phyloP scores from a whole-genome alignment of 2,797 vertebrate species.

The Sebastes baramenuke region DNA sequence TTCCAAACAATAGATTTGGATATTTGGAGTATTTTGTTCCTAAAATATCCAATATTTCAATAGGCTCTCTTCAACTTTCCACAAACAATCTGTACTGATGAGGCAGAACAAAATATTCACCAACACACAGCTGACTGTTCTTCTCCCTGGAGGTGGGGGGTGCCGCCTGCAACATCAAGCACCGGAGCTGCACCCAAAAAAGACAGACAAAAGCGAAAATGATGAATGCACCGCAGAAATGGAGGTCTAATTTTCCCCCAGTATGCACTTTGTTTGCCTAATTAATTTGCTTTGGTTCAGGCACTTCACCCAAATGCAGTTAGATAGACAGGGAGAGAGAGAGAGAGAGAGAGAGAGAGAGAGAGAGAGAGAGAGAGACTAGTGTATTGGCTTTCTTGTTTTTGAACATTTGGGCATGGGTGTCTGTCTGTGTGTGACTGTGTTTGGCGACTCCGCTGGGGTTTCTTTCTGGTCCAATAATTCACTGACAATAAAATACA shows the following conservation, averaged over 20 bases:
- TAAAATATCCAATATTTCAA: constrained; percentile 33
- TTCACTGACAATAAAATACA: constrained; percentile 37
- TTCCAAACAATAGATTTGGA: constrained; percentile 10
- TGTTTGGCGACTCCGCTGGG: constrained; percentile 1
- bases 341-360: neutral
- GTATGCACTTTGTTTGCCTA: constrained; percentile 75
- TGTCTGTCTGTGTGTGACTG: constrained; percentile 5
- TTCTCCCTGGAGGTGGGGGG: constrained; percentile 23
- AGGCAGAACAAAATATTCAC: constrained; percentile 58
- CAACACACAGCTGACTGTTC: constrained; percentile 24
- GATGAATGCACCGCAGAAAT: constrained; percentile 63
- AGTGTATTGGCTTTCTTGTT: neutral
- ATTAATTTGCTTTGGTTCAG: constrained; percentile 76
- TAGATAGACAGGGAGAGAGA: constrained; percentile 20
- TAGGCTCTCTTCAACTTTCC: constrained; percentile 6
- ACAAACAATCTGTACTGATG: constrained; percentile 49
- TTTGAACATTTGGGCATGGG: constrained; percentile 8
- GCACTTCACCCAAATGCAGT: constrained; percentile 57
- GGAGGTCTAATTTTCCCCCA: constrained; percentile 65
- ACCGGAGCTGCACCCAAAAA: constrained; percentile 18
- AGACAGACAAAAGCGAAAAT: constrained; percentile 52
- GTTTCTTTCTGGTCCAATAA: constrained; percentile 41
- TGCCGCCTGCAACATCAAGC: constrained; percentile 47
- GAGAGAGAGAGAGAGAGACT: neutral
- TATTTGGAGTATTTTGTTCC: neutral